Evolutionary conservation across 2,113 vertebrate species (phyloP), one percentile per base, ranked within the genome.

Genomic region (Ochotona princeps): DNA sequence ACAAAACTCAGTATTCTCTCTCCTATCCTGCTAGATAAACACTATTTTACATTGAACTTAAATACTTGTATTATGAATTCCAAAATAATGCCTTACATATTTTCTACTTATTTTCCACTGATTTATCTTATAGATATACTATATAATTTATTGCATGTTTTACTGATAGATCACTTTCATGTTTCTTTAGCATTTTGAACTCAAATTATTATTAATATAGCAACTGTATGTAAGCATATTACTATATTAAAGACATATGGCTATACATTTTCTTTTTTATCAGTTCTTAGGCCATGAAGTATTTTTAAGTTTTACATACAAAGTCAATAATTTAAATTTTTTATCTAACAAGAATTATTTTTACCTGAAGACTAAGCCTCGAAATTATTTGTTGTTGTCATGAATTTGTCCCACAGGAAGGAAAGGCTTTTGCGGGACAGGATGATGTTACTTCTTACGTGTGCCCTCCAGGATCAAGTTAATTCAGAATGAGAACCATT

Each of bases 321-420:
- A 87, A 84, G 18, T 63, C 23, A 84, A 87, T 25, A 86, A 20
- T 57, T 51, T 92, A 25, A 91, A 47, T 20, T 35, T 87, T 91
- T 75, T 2, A 26, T 23, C 74, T 79, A 78, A 18, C 3, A 61
- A 49, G 44, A 82, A 38, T 87, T 4, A 65, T 74, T 96, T 92
- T 73, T 84, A 65, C 51, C 20, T 25, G 79, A 91, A 66, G 47
- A 54, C 13, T 73, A 90, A 75, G 9, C 78, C 30, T 25, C 5
- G 17, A 80, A 83, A 66, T 14, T 21, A 47, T 5, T 20, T 25
- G 38, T 81, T 47, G 1, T 26, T 74, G 2, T 70, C 93, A 20
- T 83, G 65, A 47, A 60, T 26, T 47, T 44, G 5, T 38, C 49
- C 76, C 23, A 65, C 0, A 18, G 79, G 54, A 83, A 93, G 35